Base-by-base conservation (phyloP, 2,797 vertebrate species). In the Linurgus olivaceus region DNA sequence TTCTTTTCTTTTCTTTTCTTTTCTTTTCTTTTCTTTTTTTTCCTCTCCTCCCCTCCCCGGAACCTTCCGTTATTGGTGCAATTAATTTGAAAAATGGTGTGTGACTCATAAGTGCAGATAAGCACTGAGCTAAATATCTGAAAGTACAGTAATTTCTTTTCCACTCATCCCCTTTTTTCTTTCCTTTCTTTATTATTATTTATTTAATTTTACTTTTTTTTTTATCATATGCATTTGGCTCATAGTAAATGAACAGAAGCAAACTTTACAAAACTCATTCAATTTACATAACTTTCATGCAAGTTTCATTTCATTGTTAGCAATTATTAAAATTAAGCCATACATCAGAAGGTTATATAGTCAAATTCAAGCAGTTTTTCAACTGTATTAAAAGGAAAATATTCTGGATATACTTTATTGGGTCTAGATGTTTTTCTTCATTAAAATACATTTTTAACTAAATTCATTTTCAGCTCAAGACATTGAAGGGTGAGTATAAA, bases 121-220 rank as follows among this genome's bases (percentile, higher is more conserved):
- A 83, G 5, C 1, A 1, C 9, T 33, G 13, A 21, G 2, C 4
- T 80, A 11, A 33, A 18, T 25, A 84, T 5, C 10, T 76, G 45
- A 52, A 86, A 52, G 2, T 29, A 38, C 2, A 59, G 14, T 0
- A 31, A 45, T 37, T 25, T 63, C 2, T 65, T 44, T 65, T 37
- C 3, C 2, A 35, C 3, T 2, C 7, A 12, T 3, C 9, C 2
- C 15, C 10, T 7, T 15, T n/a, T 35, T 21, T 24, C 3, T 13
- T 13, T 19, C 1, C 7, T 15, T 10, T 3, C 11, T 10, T 26
- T 29, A 11, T 31, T 9, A 19, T 28, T n/a, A 14, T 61, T 90
- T 42, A 16, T 15, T 54, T 29, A 54, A 23, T 35, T 42, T 3
- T 11, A 24, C n/a, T n/a, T 33, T 31, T 70, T 17, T 15, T 55